Conservation (phyloP, 64 coral and sea anemone species). For the Stichodactyla mertensii region DNA sequence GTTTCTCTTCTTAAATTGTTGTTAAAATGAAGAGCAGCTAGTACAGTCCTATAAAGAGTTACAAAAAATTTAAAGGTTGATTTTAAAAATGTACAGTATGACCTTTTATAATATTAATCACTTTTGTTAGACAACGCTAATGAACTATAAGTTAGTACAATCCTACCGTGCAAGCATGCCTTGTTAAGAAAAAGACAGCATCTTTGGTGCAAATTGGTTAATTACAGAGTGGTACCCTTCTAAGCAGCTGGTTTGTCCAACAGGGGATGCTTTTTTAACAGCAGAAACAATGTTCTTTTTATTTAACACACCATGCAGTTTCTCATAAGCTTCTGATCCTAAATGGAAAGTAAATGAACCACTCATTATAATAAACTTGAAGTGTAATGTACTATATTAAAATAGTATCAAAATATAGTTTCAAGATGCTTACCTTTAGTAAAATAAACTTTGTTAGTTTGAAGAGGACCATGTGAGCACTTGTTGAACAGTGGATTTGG, state of each 20-base stretch:
- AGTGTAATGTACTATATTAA: neutral
- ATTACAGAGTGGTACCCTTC: slow-evolving; percentile 34
- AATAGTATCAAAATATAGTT: neutral
- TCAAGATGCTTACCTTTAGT: neutral
- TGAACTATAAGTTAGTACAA: neutral
- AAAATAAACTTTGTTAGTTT: neutral
- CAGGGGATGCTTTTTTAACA: slow-evolving; percentile 3
- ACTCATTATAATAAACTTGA: neutral
- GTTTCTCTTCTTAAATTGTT: slow-evolving; percentile 10
- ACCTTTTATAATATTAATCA: neutral
- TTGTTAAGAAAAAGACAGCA: slow-evolving; percentile 32
- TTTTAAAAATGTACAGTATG: neutral
- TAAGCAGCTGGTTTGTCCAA: slow-evolving; percentile 29
- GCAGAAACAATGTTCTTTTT: neutral
- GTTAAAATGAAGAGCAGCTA: slow-evolving; percentile 37
- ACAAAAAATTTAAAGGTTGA: neutral
- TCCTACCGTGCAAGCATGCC: slow-evolving; percentile 21
- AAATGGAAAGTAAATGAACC: neutral
- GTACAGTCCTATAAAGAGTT: slow-evolving; percentile 6
- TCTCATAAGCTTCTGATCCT: slow-evolving; percentile 23
- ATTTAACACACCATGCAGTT: neutral
- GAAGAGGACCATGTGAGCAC: neutral
- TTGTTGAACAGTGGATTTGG: neutral
- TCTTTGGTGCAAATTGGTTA: slow-evolving; percentile 34
- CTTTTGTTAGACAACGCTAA: neutral